These are phyloP conservation scores for Halotydeus destructor DNA, from an alignment of 1,140 invertebrate species.

Conservation along the genomic window DNA sequence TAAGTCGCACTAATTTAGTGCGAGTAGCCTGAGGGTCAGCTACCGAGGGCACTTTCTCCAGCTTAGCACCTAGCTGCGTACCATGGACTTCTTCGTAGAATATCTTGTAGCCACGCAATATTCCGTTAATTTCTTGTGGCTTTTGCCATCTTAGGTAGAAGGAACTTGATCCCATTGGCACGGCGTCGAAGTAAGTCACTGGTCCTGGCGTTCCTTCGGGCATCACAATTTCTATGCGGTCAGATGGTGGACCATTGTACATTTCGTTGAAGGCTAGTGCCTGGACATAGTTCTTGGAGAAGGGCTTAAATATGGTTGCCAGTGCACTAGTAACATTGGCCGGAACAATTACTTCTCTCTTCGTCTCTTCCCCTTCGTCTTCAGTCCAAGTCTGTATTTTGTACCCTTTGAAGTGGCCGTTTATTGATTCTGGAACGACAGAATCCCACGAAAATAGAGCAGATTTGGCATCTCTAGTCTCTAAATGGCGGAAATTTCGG, in stretches of 20 bases:
- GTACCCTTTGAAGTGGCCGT: slow-evolving; percentile 83
- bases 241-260: slow-evolving; percentile 71
- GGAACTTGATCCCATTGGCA: slow-evolving; percentile 65
- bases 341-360: slow-evolving; percentile 55
- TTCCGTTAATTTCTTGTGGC: slow-evolving; percentile 77
- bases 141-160: slow-evolving; percentile 73
- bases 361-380: slow-evolving; percentile 42
- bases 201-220: slow-evolving; percentile 47
- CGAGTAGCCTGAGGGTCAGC: slow-evolving; percentile 45
- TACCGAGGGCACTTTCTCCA: slow-evolving; percentile 52
- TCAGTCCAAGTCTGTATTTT: slow-evolving; percentile 80
- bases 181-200: slow-evolving; percentile 56
- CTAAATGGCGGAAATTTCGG: slow-evolving; percentile 53
- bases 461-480: slow-evolving; percentile 45
- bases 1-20: slow-evolving; percentile 61
- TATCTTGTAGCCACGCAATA: slow-evolving; percentile 75
- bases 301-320: slow-evolving; percentile 69
- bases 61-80: slow-evolving; percentile 32
- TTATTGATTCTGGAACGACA: slow-evolving; percentile 42
- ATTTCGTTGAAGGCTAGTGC: slow-evolving; percentile 72
- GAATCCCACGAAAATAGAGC: slow-evolving; percentile 63
- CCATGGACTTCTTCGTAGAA: slow-evolving; percentile 47
- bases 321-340: slow-evolving; percentile 43
- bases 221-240: slow-evolving; percentile 39
- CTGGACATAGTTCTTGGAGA: slow-evolving; percentile 66